Percentiles rank a stretch among this genome's conserved stretches.
Conservation (phyloP, 2,797 vertebrate species). For the Galaxias olidus region DNA sequence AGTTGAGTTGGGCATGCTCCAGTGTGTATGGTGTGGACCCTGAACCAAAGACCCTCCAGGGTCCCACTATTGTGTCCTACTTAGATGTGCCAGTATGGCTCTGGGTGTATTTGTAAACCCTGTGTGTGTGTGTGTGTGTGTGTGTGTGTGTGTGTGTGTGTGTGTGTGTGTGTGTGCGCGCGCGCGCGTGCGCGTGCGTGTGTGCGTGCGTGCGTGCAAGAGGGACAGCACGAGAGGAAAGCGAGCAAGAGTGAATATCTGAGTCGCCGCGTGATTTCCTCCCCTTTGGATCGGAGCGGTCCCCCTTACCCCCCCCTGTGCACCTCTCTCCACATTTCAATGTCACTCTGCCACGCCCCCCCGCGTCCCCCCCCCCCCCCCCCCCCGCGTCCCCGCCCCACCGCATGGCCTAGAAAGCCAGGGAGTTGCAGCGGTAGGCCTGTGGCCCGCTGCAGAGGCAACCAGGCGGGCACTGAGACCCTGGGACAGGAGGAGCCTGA, state of each 20-base stretch:
- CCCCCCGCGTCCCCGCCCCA: slow-evolving; percentile 43
- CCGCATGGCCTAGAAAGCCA: slow-evolving; percentile 66
- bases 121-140: slow-evolving; percentile 1
- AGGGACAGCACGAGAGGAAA: not conserved
- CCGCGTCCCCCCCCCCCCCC: too few relatives aligned
- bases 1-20: slow-evolving; percentile 48
- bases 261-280: slow-evolving; percentile 34
- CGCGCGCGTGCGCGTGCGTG: slow-evolving; percentile 2
- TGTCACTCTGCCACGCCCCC: slow-evolving; percentile 63
- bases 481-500: slow-evolving; percentile 24
- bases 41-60: slow-evolving; percentile 59
- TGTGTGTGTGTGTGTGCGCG: slow-evolving; percentile 1
- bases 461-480: slow-evolving; percentile 26
- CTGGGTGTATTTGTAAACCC: slow-evolving; percentile 58
- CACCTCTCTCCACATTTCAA: slow-evolving; percentile 64
- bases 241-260: slow-evolving; percentile 32
- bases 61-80: slow-evolving; percentile 68
- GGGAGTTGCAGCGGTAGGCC: slow-evolving; percentile 22
- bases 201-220: not conserved
- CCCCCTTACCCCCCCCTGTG: slow-evolving; percentile 23
- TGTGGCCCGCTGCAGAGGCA: slow-evolving; percentile 17
- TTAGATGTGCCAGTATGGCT: slow-evolving; percentile 69
- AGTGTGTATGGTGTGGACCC: slow-evolving; percentile 57
- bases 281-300: slow-evolving; percentile 16
- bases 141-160: slow-evolving; percentile 8